phyloP scores from a whole-genome alignment of 2,113 vertebrate species.

The Macquaria ambigua region DNA sequence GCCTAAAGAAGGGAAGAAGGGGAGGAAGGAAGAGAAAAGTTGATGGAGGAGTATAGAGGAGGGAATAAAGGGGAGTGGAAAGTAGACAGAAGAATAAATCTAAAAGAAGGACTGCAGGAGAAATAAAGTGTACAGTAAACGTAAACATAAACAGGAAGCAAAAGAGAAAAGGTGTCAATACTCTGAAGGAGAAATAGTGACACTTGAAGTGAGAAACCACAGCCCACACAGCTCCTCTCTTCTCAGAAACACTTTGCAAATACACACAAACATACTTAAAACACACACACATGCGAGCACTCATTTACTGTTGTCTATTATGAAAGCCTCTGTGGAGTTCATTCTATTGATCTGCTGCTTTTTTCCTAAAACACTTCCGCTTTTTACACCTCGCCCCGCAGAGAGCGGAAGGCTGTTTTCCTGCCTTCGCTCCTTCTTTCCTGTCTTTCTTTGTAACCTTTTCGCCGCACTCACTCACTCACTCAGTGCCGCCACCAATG shows the following conservation, averaged over 20 bases:
- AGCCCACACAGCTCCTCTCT: constrained; percentile 13
- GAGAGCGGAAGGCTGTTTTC: constrained; percentile 48
- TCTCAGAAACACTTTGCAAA: constrained; percentile 31
- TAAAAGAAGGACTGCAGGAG: constrained; percentile 32
- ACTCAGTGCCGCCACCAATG: constrained; percentile 34
- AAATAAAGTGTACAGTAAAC: constrained; percentile 30
- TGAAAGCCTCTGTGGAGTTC: constrained; percentile 56
- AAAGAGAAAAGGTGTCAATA: constrained; percentile 46
- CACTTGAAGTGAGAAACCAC: constrained; percentile 20
- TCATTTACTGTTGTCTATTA: constrained; percentile 42
- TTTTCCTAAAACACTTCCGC: constrained; percentile 48
- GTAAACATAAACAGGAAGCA: constrained; percentile 39
- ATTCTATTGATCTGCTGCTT: constrained; percentile 61
- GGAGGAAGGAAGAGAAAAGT: constrained; percentile 10
- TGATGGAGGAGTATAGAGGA: constrained; percentile 14
- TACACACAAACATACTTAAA: neutral
- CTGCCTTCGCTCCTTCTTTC: constrained; percentile 38
- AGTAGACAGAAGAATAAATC: constrained; percentile 53
- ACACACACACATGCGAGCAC: constrained; percentile 19
- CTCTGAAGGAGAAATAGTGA: constrained; percentile 44
- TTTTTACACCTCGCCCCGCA: constrained; percentile 61
- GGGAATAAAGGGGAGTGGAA: constrained; percentile 27
- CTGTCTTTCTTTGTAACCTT: constrained; percentile 64
- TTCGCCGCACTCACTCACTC: constrained; percentile 50
- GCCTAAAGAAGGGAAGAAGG: constrained; percentile 84